Evolutionary conservation across 2,113 vertebrate genomes (phyloP).

Genomic region (Ceyx melanurus): DNA sequence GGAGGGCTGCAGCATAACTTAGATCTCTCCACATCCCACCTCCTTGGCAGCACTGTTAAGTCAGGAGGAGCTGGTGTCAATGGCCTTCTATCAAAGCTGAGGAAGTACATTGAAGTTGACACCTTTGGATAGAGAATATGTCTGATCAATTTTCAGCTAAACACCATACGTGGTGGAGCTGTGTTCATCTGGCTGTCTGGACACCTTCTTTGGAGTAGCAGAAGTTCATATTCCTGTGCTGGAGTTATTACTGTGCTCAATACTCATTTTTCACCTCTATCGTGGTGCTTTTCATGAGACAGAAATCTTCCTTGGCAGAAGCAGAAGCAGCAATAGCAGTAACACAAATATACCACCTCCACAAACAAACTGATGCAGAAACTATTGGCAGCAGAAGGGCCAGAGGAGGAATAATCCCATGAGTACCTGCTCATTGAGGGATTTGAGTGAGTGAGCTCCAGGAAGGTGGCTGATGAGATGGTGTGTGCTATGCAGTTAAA

Average conservation of each 20-base stretch:
- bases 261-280: neutral
- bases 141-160: neutral
- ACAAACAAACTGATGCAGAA: neutral
- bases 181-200: neutral
- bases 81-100: neutral
- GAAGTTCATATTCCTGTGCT: neutral
- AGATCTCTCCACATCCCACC: neutral
- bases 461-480: neutral
- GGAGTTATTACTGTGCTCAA: neutral
- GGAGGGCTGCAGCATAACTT: neutral
- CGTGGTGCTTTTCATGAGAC: neutral
- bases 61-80: neutral
- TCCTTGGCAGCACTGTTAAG: neutral
- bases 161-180: neutral
- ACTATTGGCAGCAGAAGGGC: neutral
- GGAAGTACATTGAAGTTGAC: neutral
- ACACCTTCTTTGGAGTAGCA: neutral
- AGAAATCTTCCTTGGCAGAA: neutral
- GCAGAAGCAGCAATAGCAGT: neutral
- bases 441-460: neutral
- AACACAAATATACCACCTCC: neutral
- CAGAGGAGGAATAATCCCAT: neutral
- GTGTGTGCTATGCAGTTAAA: neutral
- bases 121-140: neutral
- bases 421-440: fast-evolving